A percentile compares a stretch with the other conserved stretches of the same genome.
These are phyloP conservation scores for Peromyscus aztecus DNA, from an alignment of 2,797 vertebrate genomes.

Conservation along the genomic window DNA sequence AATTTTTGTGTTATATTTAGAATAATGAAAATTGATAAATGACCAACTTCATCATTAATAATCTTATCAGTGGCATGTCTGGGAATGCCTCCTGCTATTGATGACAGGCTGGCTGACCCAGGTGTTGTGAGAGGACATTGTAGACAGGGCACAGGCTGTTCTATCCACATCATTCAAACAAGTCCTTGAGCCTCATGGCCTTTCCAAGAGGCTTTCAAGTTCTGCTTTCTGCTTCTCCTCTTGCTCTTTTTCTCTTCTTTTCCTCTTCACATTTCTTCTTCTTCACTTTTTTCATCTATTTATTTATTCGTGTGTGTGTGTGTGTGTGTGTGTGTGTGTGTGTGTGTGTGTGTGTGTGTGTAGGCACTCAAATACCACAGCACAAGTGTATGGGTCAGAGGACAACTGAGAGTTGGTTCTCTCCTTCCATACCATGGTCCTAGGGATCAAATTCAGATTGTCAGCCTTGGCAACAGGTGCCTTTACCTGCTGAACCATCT, in stretches of 20 bases:
- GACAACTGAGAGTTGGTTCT: neutral
- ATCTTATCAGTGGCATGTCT: slow-evolving; percentile 82
- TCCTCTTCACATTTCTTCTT: neutral
- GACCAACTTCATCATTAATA: slow-evolving; percentile 79
- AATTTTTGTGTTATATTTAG: slow-evolving; percentile 74
- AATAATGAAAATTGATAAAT: slow-evolving; percentile 80
- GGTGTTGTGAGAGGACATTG: slow-evolving; percentile 79
- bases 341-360: neutral
- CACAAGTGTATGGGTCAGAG: neutral
- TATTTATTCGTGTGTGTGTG: neutral
- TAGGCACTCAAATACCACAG: neutral
- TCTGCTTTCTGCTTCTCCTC: slow-evolving; percentile 50
- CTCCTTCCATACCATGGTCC: neutral
- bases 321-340: neutral
- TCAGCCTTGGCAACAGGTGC: neutral
- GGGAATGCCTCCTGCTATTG: slow-evolving; percentile 81
- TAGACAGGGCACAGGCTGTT: slow-evolving; percentile 76
- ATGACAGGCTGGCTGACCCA: slow-evolving; percentile 80
- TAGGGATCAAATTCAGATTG: neutral
- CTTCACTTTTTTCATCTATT: neutral
- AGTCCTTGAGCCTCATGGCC: slow-evolving; percentile 83
- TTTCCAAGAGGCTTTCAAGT: slow-evolving; percentile 82
- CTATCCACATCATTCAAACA: slow-evolving; percentile 82
- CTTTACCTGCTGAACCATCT: neutral
- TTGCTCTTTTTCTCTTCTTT: neutral